Conservation (phyloP, 2,888 invertebrate species). For the Saturnia pavonia region DNA sequence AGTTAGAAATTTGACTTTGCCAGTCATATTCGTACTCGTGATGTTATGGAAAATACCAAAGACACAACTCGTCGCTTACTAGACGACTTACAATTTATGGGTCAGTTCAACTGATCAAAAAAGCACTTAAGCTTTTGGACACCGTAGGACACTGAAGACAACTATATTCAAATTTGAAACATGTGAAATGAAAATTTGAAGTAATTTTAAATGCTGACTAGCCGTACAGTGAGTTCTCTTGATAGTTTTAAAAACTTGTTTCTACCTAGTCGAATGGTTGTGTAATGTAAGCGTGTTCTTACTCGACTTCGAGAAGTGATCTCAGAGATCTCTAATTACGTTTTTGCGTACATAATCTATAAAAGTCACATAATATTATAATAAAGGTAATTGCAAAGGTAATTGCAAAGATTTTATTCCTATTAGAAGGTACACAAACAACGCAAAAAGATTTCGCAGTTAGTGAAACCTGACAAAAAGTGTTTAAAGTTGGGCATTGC, state of each 20-base stretch:
- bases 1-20: too few relatives aligned
- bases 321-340: background rate
- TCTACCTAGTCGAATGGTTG: background rate
- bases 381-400: background rate
- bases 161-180: background rate
- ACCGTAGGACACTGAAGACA: background rate
- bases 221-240: background rate
- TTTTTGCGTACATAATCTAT: background rate
- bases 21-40: too few relatives aligned
- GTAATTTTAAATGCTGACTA: background rate
- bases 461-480: background rate
- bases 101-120: background rate
- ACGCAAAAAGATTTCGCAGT: background rate
- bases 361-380: background rate
- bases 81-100: too few relatives aligned
- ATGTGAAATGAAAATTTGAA: background rate
- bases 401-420: background rate
- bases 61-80: too few relatives aligned
- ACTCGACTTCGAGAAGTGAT: background rate
- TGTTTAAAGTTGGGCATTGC: background rate
- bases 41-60: too few relatives aligned
- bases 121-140: background rate
- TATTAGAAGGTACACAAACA: background rate
- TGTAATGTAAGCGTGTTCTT: background rate
- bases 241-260: background rate